phyloP scores from a whole-genome alignment of 2,797 vertebrate species.

The Iguana delicatissima region DNA sequence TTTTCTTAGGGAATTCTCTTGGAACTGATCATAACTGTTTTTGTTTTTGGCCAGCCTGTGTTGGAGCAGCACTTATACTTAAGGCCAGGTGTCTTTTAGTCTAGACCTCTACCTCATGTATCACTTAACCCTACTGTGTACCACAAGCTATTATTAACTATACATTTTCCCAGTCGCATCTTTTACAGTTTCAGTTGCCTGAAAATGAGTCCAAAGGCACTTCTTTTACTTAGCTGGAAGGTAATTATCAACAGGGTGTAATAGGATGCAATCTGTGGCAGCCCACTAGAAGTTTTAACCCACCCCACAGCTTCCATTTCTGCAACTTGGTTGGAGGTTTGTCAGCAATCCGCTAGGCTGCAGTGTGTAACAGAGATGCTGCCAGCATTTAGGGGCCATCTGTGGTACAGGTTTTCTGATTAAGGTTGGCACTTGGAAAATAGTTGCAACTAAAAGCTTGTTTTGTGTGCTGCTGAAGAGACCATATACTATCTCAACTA shows the following conservation, averaged over 20 bases:
- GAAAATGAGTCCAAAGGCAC: not conserved
- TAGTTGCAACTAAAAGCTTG: conserved; percentile 58
- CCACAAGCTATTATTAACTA: not conserved
- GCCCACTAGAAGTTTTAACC: not conserved
- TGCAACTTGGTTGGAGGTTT: not conserved
- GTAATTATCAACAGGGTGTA: not conserved
- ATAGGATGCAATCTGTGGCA: not conserved
- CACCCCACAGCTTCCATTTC: not conserved
- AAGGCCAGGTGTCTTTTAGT: not conserved
- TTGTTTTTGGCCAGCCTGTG: rapidly evolving
- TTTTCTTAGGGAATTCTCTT: conserved; percentile 33
- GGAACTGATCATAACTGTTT: not conserved
- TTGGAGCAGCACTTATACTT: not conserved
- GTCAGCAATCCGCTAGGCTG: not conserved
- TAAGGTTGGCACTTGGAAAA: conserved; percentile 53
- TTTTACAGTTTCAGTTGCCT: not conserved
- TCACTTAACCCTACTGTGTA: not conserved
- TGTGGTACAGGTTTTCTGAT: conserved; percentile 39
- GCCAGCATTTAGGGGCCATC: not conserved
- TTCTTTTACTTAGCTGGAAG: not conserved
- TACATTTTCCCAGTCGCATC: rapidly evolving
- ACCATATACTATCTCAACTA: rapidly evolving
- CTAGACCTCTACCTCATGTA: rapidly evolving
- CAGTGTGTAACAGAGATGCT: not conserved
- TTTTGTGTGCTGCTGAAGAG: conserved; percentile 39